Conservation (phyloP, 1,140 invertebrate genomes). For the Planococcus citri region DNA sequence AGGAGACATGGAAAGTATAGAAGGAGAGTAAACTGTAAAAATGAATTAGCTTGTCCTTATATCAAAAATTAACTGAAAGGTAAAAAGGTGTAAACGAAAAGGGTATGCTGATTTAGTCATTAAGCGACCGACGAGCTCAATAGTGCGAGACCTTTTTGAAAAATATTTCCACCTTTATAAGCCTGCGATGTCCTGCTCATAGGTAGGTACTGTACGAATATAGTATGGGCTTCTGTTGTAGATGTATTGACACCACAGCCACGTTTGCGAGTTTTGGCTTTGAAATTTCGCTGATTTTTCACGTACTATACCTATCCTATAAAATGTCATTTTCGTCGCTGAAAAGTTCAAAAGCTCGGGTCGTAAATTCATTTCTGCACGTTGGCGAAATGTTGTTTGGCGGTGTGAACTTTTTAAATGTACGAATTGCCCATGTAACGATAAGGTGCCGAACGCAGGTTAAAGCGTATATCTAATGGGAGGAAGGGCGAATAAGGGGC, state of each 20-base stretch:
- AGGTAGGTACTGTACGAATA: too few relatives aligned
- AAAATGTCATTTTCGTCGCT: background rate
- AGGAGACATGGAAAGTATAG: too few relatives aligned
- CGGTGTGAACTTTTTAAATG: background rate
- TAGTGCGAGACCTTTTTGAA: background rate
- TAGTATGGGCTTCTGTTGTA: background rate
- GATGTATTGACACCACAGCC: background rate
- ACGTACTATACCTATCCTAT: background rate
- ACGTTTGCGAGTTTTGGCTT: background rate
- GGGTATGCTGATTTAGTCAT: background rate
- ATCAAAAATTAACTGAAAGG: background rate
- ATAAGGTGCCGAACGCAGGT: too few relatives aligned
- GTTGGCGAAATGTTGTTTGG: background rate
- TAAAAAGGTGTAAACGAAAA: background rate
- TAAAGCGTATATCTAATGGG: too few relatives aligned
- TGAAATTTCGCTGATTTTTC: background rate
- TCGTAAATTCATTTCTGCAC: background rate
- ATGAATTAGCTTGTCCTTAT: background rate
- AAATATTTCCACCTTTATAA: background rate
- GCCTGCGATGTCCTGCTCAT: too few relatives aligned
- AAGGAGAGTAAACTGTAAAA: background rate
- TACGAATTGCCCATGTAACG: too few relatives aligned
- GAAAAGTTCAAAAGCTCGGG: background rate
- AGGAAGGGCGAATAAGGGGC: too few relatives aligned
- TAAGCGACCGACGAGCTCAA: background rate